Base-by-base conservation (phyloP, 64 coral and sea anemone species). In the Dendrophyllia cribrosa region DNA sequence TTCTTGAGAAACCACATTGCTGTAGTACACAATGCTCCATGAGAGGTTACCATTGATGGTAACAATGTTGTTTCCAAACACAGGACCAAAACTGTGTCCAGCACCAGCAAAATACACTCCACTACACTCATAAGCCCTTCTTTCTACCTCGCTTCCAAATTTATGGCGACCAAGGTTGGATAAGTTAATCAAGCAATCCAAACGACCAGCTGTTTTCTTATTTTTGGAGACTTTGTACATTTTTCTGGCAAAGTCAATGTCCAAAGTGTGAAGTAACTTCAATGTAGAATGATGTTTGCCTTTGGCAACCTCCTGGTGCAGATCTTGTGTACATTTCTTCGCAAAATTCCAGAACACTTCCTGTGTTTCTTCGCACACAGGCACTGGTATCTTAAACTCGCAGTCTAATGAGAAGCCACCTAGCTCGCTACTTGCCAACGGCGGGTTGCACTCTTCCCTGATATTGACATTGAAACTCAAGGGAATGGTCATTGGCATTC, bases 61-160 rank as follows among this genome's bases (percentile, higher is more conserved):
- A 11, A 76, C 78, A 74, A 94, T 75, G 25, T 94, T 94, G 58
- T 89, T 88, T 51, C 76, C 74, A 64, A 94, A 94, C 11, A 89
- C 86, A 64, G 92, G 86, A 20, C 92, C 92, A 88, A 82, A 83
- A 58, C 75, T 82, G 17, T 94, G 92, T 43, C 87, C 91, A n/a
- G 91, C 85, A 66, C 75, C 19, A 23, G 85, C 91, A 93, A 88
- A 88, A 74, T 88, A 88, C 12, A 73, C 75, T 15, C 91, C 91
- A 15, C 26, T 82, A 71, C 76, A 60, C 25, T 90, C 22, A 24
- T 59, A 88, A 53, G 55, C 34, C 25, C 26, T 76, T 21, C 0
- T 14, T 48, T 72, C 66, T 49, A 21, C 72, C 24, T 66, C 76
- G 26, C 75, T 77, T 43, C 51, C 43, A 46, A 92, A 85, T 43